Conservation (phyloP, 2,797 vertebrate genomes). For the Enteromius viviparus region DNA sequence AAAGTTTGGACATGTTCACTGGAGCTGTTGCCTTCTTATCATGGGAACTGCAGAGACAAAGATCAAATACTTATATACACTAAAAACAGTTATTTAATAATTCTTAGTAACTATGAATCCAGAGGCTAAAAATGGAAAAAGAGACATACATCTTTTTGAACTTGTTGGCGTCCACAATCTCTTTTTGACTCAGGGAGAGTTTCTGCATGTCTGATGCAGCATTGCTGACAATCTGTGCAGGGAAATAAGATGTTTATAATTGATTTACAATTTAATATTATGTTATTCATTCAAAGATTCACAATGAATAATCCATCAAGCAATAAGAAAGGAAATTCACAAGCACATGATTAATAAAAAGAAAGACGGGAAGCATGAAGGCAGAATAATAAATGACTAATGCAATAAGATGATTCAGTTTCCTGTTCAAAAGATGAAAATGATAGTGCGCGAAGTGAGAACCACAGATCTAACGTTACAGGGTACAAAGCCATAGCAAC, state of each 20-base stretch:
- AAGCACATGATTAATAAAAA: slow-evolving; percentile 19
- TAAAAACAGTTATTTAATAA: not conserved
- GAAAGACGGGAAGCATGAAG: slow-evolving; percentile 18
- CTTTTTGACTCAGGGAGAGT: slow-evolving; percentile 63
- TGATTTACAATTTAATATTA: not conserved
- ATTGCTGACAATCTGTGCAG: slow-evolving; percentile 58
- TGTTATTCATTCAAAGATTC: not conserved
- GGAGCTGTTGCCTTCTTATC: slow-evolving; percentile 73
- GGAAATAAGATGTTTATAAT: not conserved
- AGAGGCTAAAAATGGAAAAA: not conserved
- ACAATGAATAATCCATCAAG: not conserved
- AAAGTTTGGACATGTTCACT: slow-evolving; percentile 82
- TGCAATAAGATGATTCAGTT: slow-evolving; percentile 29
- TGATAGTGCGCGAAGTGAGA: not conserved
- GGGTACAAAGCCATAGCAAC: not conserved
- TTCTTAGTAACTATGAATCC: not conserved
- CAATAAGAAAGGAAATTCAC: not conserved
- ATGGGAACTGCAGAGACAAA: slow-evolving; percentile 66
- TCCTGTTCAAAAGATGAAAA: slow-evolving; percentile 14
- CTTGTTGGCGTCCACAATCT: slow-evolving; percentile 64
- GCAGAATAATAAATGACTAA: slow-evolving; percentile 7
- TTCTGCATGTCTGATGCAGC: slow-evolving; percentile 63
- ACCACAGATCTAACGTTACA: slow-evolving; percentile 33
- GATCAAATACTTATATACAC: not conserved
- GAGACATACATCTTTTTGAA: slow-evolving; percentile 77